Evolutionary conservation across 1,140 invertebrate species (phyloP).

Genomic region (Idris sp.): DNA sequence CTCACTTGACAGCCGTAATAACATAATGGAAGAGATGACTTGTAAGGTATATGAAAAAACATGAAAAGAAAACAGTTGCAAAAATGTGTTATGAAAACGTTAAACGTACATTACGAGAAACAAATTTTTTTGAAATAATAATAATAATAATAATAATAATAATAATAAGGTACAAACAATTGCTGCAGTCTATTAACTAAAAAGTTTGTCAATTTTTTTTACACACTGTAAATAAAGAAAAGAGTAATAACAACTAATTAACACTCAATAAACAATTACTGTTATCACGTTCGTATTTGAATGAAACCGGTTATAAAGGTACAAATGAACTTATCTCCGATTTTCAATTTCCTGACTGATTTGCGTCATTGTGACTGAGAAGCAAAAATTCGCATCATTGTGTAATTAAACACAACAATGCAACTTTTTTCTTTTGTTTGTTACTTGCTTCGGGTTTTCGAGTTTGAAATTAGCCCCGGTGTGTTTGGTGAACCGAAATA

Average conservation of each 20-base stretch:
- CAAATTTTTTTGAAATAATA: too few relatives aligned
- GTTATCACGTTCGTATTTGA: conserved; percentile 16
- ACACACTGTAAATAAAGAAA: too few relatives aligned
- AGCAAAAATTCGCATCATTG: conserved; percentile 22
- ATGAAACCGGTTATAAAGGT: conserved; percentile 33
- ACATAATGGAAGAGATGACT: conserved; percentile 68
- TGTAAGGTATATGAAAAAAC: conserved; percentile 68
- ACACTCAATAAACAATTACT: conserved; percentile 29
- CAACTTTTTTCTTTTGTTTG: conserved; percentile 15
- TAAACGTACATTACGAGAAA: too few relatives aligned
- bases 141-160: too few relatives aligned
- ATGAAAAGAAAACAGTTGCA: conserved; percentile 19
- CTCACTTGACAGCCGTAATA: conserved; percentile 69
- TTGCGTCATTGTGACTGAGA: conserved; percentile 3
- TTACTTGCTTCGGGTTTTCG: not conserved
- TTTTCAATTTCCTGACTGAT: conserved; percentile 39
- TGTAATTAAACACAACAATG: conserved; percentile 29
- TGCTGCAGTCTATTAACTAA: too few relatives aligned
- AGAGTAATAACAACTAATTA: too few relatives aligned
- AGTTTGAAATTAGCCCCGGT: too few relatives aligned
- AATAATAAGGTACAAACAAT: too few relatives aligned
- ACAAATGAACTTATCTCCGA: conserved; percentile 31
- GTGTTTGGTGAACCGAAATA: too few relatives aligned
- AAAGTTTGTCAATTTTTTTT: too few relatives aligned
- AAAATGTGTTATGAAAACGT: not conserved